These are phyloP conservation scores for Schrankia costaestrigalis DNA, from an alignment of 2,888 invertebrate species.

Conservation along the genomic window DNA sequence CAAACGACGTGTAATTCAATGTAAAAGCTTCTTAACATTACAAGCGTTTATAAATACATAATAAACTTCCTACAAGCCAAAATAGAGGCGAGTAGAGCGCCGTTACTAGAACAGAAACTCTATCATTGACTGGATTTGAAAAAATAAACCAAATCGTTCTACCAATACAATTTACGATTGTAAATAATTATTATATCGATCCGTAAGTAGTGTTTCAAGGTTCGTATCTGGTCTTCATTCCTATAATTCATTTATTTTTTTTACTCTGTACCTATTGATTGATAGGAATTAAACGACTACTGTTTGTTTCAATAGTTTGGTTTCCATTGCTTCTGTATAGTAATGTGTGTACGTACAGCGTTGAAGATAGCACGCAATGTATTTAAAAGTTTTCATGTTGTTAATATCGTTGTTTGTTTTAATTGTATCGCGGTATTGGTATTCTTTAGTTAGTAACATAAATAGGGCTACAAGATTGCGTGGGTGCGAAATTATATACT, in stretches of 20 bases:
- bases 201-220: constrained; percentile 41
- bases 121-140: constrained; percentile 53
- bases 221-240: constrained; percentile 31
- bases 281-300: constrained; percentile 31
- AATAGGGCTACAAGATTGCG: too few relatives aligned
- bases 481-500: too few relatives aligned
- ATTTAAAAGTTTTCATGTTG: too few relatives aligned
- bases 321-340: constrained; percentile 7
- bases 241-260: constrained; percentile 34
- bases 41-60: constrained; percentile 46
- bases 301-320: constrained; percentile 10
- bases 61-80: constrained; percentile 43
- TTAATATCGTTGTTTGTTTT: too few relatives aligned
- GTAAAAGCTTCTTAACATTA: too few relatives aligned
- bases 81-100: constrained; percentile 32
- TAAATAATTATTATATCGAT: constrained; percentile 60
- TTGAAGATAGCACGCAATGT: constrained; percentile 20
- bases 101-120: constrained; percentile 33
- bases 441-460: too few relatives aligned
- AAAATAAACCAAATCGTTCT: constrained; percentile 62
- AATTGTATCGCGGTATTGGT: too few relatives aligned
- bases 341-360: too few relatives aligned
- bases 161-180: constrained; percentile 60
- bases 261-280: constrained; percentile 14
- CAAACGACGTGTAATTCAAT: too few relatives aligned